A percentile compares a stretch with the other conserved stretches of the same genome.
phyloP scores from a whole-genome alignment of 2,797 vertebrate species.

The Takifugu rubripes region DNA sequence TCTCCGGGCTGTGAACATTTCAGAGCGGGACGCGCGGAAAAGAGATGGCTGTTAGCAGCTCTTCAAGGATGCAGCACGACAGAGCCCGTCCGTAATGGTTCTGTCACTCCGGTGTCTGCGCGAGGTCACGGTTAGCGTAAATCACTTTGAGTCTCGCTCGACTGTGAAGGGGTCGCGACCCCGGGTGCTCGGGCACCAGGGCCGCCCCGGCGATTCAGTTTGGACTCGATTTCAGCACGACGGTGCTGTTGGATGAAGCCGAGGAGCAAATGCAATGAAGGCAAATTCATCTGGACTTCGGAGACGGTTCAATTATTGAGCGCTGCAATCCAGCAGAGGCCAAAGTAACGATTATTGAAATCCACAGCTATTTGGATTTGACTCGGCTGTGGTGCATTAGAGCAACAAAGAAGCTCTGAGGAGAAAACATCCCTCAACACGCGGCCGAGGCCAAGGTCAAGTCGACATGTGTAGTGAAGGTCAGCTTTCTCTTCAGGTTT shows the following conservation, averaged over 20 bases:
- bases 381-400: neutral
- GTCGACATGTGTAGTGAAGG: too few relatives aligned
- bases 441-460: too few relatives aligned
- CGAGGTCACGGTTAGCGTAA: conserved; percentile 56
- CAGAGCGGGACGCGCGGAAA: conserved; percentile 40
- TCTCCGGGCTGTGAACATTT: conserved; percentile 41
- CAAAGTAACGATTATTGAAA: conserved; percentile 13
- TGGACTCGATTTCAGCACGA: neutral
- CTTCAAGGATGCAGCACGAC: conserved; percentile 41
- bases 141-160: conserved; percentile 37
- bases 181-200: conserved; percentile 7
- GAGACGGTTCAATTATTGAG: neutral
- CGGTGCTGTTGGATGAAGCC: neutral
- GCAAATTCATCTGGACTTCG: neutral
- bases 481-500: too few relatives aligned
- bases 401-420: neutral
- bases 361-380: conserved; percentile 3
- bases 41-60: conserved; percentile 57
- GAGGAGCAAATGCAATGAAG: conserved; percentile 6
- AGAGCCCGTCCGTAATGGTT: conserved; percentile 24
- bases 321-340: conserved; percentile 7
- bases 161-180: conserved; percentile 39
- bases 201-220: conserved; percentile 8
- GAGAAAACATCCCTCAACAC: neutral
- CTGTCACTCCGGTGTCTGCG: conserved; percentile 35